A percentile compares a stretch with the other conserved stretches of the same genome.
phyloP scores from a whole-genome alignment of 2,113 vertebrate genomes.

The Perca schrenkii region DNA sequence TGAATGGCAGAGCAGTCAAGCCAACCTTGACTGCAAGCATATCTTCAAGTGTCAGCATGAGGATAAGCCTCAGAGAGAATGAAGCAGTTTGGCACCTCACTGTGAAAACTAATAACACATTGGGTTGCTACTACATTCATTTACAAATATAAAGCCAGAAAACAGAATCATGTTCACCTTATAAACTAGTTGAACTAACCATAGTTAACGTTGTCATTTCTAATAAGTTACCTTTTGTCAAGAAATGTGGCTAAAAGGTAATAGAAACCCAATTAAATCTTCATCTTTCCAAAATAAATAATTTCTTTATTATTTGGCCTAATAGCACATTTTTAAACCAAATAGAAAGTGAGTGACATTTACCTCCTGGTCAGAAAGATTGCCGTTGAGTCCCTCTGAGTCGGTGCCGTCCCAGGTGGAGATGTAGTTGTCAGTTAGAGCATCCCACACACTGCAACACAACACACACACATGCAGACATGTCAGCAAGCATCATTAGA shows the following conservation, averaged over 20 bases:
- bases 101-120: background rate
- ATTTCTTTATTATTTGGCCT: background rate
- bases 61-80: slow-evolving; percentile 7
- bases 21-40: slow-evolving; percentile 11
- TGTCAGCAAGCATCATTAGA: background rate
- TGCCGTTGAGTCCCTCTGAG: slow-evolving; percentile 90
- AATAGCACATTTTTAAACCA: background rate
- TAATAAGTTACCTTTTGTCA: background rate
- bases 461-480: slow-evolving; percentile 38
- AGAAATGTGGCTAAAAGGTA: background rate
- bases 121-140: background rate
- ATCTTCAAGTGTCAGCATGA: slow-evolving; percentile 48
- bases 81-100: background rate
- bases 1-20: slow-evolving; percentile 36
- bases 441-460: slow-evolving; percentile 91
- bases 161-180: background rate
- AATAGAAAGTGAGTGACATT: background rate
- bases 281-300: background rate
- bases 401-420: slow-evolving; percentile 89
- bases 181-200: no score
- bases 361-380: slow-evolving; percentile 92
- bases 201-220: no score
- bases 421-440: slow-evolving; percentile 94
- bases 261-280: background rate
- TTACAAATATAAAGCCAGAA: background rate